phyloP scores from a whole-genome alignment of 2,888 invertebrate species.

The Dorcus parallelipipedus region DNA sequence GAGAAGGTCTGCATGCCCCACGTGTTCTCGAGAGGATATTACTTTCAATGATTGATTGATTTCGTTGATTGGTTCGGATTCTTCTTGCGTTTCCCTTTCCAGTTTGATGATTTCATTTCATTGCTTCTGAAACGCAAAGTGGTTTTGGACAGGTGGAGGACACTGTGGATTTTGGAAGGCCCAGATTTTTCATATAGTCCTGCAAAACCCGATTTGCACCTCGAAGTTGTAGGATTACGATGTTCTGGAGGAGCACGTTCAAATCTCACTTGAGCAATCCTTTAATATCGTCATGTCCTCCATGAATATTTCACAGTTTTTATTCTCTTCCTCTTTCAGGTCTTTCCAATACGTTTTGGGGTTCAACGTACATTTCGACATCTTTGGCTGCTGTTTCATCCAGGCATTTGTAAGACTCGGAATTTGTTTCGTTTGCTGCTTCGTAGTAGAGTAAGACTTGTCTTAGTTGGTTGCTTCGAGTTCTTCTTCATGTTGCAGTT shows the following conservation, averaged over 20 bases:
- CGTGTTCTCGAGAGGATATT: conserved; percentile 33
- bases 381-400: conserved; percentile 17
- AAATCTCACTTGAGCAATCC: conserved; percentile 41
- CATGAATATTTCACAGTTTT: conserved; percentile 6
- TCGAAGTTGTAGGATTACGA: conserved; percentile 32
- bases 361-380: conserved; percentile 5
- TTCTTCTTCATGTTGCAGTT: conserved; percentile 1
- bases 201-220: too few species aligned
- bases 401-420: conserved; percentile 19
- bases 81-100: conserved; percentile 1
- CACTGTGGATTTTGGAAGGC: conserved; percentile 25
- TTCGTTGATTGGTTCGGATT: conserved; percentile 17
- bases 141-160: conserved; percentile 30
- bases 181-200: conserved; percentile 10
- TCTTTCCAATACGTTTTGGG: conserved; percentile 14
- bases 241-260: conserved; percentile 28
- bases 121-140: conserved; percentile 25
- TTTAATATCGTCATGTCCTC: conserved; percentile 27
- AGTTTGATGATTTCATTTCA: conserved; percentile 15
- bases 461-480: background rate
- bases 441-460: too few species aligned
- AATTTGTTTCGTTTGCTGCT: background rate
- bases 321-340: background rate
- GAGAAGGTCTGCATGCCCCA: conserved; percentile 25
- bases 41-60: conserved; percentile 24